Percentiles rank a stretch among this genome's conserved stretches.
phyloP scores from a whole-genome alignment of 2,797 vertebrate species.

The Eospalax fontanierii region DNA sequence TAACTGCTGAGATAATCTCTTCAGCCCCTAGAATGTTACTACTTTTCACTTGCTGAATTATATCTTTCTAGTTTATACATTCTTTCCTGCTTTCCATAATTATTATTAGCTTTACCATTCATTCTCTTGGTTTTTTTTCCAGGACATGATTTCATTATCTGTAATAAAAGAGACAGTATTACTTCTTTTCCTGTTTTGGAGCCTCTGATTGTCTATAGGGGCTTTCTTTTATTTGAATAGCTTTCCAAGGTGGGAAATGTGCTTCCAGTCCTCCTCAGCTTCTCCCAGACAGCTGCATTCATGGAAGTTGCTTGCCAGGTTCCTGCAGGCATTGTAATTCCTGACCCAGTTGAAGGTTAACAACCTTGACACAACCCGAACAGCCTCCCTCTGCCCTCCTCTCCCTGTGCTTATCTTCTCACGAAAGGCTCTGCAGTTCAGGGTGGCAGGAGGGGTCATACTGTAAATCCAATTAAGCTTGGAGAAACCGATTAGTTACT shows the following conservation, averaged over 20 bases:
- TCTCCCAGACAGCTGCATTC: not conserved
- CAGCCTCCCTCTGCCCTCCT: not conserved
- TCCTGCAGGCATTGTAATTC: not conserved
- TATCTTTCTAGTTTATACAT: not conserved
- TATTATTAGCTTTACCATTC: not conserved
- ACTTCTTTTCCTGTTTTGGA: not conserved
- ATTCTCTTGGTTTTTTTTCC: not conserved
- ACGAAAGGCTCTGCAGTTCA: not conserved
- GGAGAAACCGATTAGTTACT: not conserved
- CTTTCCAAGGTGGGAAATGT: not conserved
- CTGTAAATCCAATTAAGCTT: not conserved
- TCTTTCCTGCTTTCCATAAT: not conserved
- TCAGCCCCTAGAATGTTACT: not conserved
- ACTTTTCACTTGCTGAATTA: slow-evolving; percentile 38
- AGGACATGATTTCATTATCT: not conserved
- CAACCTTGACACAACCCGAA: not conserved
- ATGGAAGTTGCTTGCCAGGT: not conserved
- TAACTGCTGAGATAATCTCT: too few relatives aligned
- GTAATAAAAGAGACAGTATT: not conserved
- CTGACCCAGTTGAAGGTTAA: not conserved
- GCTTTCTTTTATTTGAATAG: not conserved
- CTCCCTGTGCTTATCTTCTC: not conserved
- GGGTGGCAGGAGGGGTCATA: not conserved
- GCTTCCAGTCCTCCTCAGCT: not conserved
- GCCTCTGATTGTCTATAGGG: not conserved